phyloP scores from a whole-genome alignment of 2,888 invertebrate species.

The Belgica antarctica region DNA sequence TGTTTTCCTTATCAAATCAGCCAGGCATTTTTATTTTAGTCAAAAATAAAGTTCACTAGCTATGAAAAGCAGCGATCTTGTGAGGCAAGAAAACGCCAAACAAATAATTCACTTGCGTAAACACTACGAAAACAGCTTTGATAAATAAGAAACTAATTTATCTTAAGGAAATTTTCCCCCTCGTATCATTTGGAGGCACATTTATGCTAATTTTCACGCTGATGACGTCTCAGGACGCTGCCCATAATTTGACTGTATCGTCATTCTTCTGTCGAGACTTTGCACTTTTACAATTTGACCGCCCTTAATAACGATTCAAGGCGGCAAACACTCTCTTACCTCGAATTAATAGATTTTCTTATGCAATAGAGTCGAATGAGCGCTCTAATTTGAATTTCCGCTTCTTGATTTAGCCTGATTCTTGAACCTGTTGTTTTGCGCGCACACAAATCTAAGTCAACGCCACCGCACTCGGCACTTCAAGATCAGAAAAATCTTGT shows the following conservation, averaged over 20 bases:
- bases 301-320: not conserved
- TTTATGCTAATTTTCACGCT: not conserved
- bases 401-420: not conserved
- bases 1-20: too few species aligned
- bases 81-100: too few species aligned
- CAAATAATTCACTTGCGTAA: conserved; percentile 7
- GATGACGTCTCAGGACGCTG: not conserved
- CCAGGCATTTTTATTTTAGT: too few species aligned
- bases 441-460: too few species aligned
- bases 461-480: too few species aligned
- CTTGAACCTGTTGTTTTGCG: not conserved
- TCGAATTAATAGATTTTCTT: conserved; percentile 5
- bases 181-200: not conserved
- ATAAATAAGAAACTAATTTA: not conserved
- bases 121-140: not conserved
- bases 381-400: not conserved
- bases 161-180: not conserved
- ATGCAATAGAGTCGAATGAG: not conserved
- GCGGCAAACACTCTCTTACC: not conserved
- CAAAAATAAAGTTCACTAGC: too few species aligned
- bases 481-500: too few species aligned
- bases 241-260: not conserved
- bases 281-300: not conserved
- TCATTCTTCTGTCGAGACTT: not conserved
- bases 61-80: too few species aligned